Evolutionary conservation across 2,113 vertebrate genomes (phyloP).

Genomic region (Sporophila hypoxantha): DNA sequence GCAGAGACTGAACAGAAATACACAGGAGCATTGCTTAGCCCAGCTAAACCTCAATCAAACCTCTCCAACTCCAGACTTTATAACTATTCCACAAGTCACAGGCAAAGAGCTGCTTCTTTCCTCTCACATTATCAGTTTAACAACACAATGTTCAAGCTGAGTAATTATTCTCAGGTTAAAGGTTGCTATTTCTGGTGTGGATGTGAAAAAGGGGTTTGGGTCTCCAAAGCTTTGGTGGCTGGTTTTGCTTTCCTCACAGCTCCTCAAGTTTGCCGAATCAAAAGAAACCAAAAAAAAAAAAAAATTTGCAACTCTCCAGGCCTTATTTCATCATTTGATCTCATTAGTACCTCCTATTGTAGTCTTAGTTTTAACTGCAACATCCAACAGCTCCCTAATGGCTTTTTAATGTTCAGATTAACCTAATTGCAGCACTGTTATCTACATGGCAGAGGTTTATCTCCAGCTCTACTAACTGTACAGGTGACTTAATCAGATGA

Average conservation of each 20-base stretch:
- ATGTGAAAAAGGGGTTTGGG: not conserved
- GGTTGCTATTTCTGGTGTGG: not conserved
- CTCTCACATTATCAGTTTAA: not conserved
- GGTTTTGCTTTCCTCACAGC: not conserved
- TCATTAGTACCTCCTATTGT: not conserved
- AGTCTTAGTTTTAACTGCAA: not conserved
- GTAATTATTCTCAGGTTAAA: not conserved
- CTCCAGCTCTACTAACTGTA: not conserved
- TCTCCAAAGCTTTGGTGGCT: not conserved
- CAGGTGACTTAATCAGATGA: not conserved
- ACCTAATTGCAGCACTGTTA: constrained; percentile 16
- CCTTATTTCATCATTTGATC: not conserved
- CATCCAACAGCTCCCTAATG: not conserved
- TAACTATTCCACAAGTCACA: not conserved
- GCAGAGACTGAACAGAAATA: not conserved
- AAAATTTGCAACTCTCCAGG: not conserved
- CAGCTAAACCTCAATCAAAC: not conserved
- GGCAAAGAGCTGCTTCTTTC: not conserved
- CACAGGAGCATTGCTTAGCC: not conserved
- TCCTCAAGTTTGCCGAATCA: not conserved
- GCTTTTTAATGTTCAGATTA: not conserved
- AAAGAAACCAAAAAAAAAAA: not conserved
- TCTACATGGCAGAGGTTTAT: not conserved
- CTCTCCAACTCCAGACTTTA: not conserved
- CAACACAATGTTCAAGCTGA: not conserved